Evolutionary conservation across 2,888 invertebrate species (phyloP), one percentile per base, ranked within the genome.

Genomic region (Cephalotes varians): DNA sequence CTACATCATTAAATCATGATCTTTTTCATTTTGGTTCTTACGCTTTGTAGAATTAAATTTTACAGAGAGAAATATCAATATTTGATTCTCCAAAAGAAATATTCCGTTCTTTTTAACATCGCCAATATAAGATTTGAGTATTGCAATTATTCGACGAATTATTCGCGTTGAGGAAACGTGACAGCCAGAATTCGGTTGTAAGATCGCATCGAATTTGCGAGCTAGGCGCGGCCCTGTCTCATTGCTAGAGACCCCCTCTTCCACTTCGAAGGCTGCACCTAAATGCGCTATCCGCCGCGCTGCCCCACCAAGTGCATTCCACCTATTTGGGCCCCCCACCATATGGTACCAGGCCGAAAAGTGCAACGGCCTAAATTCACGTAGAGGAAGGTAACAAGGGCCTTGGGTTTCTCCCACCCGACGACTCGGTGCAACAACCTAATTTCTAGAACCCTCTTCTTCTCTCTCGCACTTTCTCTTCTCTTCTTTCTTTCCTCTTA

Each of bases 361-460:
- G 94, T 94, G 94, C 94, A 94, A 94, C 94, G 94, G 94, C 94
- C 94, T 94, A 94, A 94, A 94, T 94, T 94, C 92, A 88, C 92
- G 92, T 91, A 90, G 94, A 92, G 92, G 92, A 91, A 91, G 91
- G 92, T 93, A 93, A 93, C 93, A 92, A 93, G 94, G 94, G 94
- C 94, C 94, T 94, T 94, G 94, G 93, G 91, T 91, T 91, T 91
- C 91, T 86, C 90, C 90, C 87, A 85, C 90, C 88, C 87, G 84
- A 44, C 90, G 80, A 91, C 91, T 90, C 93, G 92, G 94, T 94
- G 94, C 94, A 94, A 93, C 94, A 94, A 94, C 94, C 94, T 95
- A 94, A 94, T 94, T 94, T 94, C 94, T 94, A 94, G 94, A 94
- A 77, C 91, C 91, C 92, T 91, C 93, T 88, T 86, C 88, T 86